Percentiles rank a stretch among this genome's conserved stretches.
These are phyloP conservation scores for Xestia c-nigrum DNA, from an alignment of 2,888 invertebrate genomes.

Conservation along the genomic window DNA sequence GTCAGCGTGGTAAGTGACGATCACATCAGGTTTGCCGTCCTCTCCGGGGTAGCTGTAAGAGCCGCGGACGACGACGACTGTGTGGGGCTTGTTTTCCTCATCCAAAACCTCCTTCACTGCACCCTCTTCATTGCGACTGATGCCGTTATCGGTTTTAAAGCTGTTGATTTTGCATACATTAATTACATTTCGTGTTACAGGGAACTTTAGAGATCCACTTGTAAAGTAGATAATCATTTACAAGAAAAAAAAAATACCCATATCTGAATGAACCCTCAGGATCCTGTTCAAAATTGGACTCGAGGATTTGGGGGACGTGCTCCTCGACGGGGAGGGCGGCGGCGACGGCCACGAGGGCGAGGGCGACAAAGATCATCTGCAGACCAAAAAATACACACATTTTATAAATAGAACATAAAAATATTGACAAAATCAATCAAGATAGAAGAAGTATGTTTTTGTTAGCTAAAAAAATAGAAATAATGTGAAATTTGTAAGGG, in stretches of 20 bases:
- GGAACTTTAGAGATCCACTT: neutral
- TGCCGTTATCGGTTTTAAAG: conserved; percentile 90
- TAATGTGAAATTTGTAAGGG: neutral
- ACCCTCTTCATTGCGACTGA: conserved; percentile 88
- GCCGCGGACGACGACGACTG: conserved; percentile 91
- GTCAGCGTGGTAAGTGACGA: conserved; percentile 90
- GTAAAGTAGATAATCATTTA: neutral
- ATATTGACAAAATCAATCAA: neutral
- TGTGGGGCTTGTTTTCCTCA: conserved; percentile 90
- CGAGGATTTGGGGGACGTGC: neutral
- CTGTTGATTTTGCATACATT: conserved; percentile 27
- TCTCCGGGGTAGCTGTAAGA: conserved; percentile 89
- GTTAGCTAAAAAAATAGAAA: too few relatives aligned
- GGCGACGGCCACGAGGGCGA: conserved; percentile 60
- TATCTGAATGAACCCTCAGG: conserved; percentile 32
- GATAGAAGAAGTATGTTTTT: too few relatives aligned
- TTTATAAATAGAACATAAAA: neutral
- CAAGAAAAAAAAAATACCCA: conserved; percentile 18
- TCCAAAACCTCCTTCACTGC: conserved; percentile 81
- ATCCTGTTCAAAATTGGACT: neutral
- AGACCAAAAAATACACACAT: conserved; percentile 6
- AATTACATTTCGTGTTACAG: neutral
- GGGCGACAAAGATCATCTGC: conserved; percentile 53
- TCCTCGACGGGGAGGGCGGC: conserved; percentile 33
- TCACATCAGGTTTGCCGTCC: conserved; percentile 89